These are phyloP conservation scores for Drosophila sp. DNA, from an alignment of 1,140 invertebrate genomes.

Conservation along the genomic window DNA sequence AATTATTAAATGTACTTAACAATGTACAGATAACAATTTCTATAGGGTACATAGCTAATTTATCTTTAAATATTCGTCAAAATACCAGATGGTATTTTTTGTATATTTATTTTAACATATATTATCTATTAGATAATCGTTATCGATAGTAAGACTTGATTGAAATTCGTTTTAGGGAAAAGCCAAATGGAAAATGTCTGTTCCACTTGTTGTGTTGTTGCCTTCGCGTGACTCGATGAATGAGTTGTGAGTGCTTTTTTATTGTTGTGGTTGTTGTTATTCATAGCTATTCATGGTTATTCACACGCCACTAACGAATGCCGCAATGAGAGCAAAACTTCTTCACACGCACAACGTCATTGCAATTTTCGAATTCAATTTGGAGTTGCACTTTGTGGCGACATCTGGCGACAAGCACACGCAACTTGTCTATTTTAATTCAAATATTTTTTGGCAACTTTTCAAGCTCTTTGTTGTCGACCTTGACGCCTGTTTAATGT, in stretches of 20 bases:
- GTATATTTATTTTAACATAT: not conserved
- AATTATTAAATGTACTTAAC: not conserved
- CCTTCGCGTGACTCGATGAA: not conserved
- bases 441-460: slow-evolving; percentile 15
- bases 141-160: slow-evolving; percentile 20
- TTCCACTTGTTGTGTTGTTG: slow-evolving; percentile 19
- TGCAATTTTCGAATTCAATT: slow-evolving; percentile 15
- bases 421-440: too few species aligned
- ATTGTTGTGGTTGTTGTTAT: slow-evolving; percentile 12
- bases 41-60: not conserved
- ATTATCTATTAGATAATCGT: slow-evolving; percentile 12
- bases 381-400: slow-evolving; percentile 21
- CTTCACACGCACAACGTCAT: slow-evolving; percentile 33
- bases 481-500: slow-evolving; percentile 36
- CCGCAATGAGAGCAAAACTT: slow-evolving; percentile 38
- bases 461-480: slow-evolving; percentile 6
- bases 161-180: slow-evolving; percentile 23
- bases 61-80: not conserved
- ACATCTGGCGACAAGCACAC: slow-evolving; percentile 23
- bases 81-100: not conserved
- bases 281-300: too few species aligned
- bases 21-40: not conserved
- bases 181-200: slow-evolving; percentile 35
- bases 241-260: not conserved
- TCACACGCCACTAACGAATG: slow-evolving; percentile 27